phyloP scores from a whole-genome alignment of 2,888 invertebrate species.

The Rotaria magnacalcarata region DNA sequence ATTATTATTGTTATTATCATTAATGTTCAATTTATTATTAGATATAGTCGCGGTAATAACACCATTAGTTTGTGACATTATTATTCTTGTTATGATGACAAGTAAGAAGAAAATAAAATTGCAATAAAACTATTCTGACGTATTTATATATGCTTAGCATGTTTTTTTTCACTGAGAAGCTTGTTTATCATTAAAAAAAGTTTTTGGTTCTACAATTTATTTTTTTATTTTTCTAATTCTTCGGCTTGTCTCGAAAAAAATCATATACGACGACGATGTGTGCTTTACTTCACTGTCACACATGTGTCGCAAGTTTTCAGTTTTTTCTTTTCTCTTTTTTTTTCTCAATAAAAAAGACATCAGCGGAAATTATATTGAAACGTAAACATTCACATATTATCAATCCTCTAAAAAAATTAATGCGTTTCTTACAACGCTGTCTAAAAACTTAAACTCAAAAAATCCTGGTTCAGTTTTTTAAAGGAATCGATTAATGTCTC shows the following conservation, averaged over 20 bases:
- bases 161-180: background rate
- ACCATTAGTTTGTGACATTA: constrained; percentile 7
- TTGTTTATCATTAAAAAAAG: background rate
- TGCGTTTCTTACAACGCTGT: too few relatives aligned
- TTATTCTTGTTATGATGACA: background rate
- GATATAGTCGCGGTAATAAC: background rate
- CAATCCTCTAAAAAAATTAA: too few relatives aligned
- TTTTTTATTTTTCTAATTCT: background rate
- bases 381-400: too few relatives aligned
- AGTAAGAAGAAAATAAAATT: background rate
- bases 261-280: background rate
- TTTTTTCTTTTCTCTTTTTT: background rate
- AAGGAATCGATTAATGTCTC: too few relatives aligned
- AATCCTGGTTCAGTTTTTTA: too few relatives aligned
- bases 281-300: background rate
- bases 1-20: background rate
- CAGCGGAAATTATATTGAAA: too few relatives aligned
- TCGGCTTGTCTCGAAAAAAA: background rate
- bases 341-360: background rate
- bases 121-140: background rate
- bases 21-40: background rate
- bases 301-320: background rate
- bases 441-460: too few relatives aligned
- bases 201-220: background rate
- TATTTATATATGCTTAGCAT: background rate